Conservation (phyloP, 2,888 invertebrate species). For the Theodoxus fluviatilis region DNA sequence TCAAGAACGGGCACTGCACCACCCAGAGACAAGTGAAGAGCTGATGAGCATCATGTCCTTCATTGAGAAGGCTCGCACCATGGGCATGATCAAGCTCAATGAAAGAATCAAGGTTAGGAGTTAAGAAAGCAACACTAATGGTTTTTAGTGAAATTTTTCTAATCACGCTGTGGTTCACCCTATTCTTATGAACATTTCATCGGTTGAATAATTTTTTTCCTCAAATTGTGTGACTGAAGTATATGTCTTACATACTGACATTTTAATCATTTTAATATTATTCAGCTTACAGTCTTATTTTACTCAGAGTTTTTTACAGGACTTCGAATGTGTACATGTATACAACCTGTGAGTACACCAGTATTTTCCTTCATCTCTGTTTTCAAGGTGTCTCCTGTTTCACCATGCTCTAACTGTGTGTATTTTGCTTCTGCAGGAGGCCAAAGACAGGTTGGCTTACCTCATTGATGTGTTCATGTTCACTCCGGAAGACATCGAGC, state of each 20-base stretch:
- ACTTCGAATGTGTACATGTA: neutral
- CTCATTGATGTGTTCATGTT: conserved; percentile 82
- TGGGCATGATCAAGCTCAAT: conserved; percentile 75
- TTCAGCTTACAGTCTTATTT: neutral
- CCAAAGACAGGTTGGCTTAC: conserved; percentile 61
- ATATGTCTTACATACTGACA: too few relatives aligned
- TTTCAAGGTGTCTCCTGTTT: neutral
- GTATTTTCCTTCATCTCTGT: neutral
- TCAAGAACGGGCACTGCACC: conserved; percentile 74
- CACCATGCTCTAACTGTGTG: neutral
- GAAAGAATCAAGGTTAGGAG: conserved; percentile 72
- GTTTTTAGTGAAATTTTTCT: too few relatives aligned
- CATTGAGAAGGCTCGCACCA: conserved; percentile 80
- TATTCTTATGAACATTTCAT: too few relatives aligned
- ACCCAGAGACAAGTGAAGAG: conserved; percentile 82
- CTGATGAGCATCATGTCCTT: conserved; percentile 82
- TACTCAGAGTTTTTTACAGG: neutral
- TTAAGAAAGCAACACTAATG: too few relatives aligned
- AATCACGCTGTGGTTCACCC: too few relatives aligned
- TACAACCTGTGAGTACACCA: neutral
- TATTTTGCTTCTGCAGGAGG: conserved; percentile 40
- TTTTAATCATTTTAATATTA: neutral
- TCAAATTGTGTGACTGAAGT: too few relatives aligned
- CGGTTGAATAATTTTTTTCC: too few relatives aligned
- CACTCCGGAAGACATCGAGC: conserved; percentile 76